Conservation (phyloP, 2,113 vertebrate species). For the Gymnarchus niloticus region DNA sequence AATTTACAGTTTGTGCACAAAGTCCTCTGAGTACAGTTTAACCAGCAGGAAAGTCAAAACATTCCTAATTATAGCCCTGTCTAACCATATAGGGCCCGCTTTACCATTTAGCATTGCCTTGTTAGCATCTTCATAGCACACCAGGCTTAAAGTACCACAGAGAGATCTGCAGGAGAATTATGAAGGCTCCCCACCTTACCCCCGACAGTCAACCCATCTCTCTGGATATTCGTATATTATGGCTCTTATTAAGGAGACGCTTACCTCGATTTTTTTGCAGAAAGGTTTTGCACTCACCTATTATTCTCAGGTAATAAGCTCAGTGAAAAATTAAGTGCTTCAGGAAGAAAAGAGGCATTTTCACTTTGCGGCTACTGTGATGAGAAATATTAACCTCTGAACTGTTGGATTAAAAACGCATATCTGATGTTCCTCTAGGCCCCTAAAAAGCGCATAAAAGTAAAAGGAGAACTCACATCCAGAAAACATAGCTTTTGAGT, state of each 20-base stretch:
- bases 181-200: background rate
- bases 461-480: no score
- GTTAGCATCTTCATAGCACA: background rate
- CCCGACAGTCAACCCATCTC: background rate
- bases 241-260: background rate
- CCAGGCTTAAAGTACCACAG: background rate
- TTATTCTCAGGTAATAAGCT: background rate
- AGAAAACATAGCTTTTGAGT: no score
- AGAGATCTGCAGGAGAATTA: background rate
- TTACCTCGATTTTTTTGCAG: background rate
- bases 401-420: no score
- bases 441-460: no score
- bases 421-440: no score
- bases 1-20: background rate
- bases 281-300: background rate
- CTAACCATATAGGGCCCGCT: background rate
- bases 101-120: background rate
- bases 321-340: background rate
- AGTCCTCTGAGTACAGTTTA: background rate
- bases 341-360: background rate
- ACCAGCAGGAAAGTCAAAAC: background rate
- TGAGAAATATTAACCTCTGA: no score
- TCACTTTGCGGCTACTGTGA: no score
- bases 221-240: background rate
- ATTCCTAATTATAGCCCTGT: conserved; percentile 1